Conservation (phyloP, 2,888 invertebrate species). For the Priocnemis perturbator region DNA sequence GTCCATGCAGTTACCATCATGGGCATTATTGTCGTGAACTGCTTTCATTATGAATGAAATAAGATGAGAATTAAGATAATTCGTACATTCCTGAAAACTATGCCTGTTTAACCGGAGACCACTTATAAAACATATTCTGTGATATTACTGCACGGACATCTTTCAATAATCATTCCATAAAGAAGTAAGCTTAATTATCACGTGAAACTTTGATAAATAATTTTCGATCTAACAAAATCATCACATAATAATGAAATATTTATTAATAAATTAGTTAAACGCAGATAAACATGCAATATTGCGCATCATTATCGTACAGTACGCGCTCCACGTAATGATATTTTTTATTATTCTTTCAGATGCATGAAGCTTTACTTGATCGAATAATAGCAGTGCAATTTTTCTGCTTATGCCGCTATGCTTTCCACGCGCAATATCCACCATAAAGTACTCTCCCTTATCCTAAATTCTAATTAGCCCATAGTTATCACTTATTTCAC, state of each 20-base stretch:
- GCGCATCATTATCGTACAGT: conserved; percentile 24
- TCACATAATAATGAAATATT: not conserved
- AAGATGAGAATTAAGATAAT: not conserved
- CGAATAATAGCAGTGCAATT: conserved; percentile 68
- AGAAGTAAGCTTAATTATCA: conserved; percentile 34
- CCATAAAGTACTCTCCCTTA: conserved; percentile 23
- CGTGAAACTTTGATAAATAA: conserved; percentile 28
- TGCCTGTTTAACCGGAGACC: not conserved
- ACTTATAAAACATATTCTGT: conserved; percentile 7
- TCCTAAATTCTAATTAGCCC: conserved; percentile 30
- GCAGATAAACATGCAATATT: conserved; percentile 28
- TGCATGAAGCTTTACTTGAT: conserved; percentile 73
- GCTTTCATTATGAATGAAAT: no score
- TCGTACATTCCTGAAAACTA: not conserved
- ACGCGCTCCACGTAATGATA: conserved; percentile 57
- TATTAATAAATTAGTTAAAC: not conserved
- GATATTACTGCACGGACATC: conserved; percentile 35
- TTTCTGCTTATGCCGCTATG: conserved; percentile 74
- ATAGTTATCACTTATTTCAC: conserved; percentile 44
- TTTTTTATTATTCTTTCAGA: conserved; percentile 73
- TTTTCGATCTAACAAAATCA: conserved; percentile 14
- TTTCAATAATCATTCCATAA: conserved; percentile 19
- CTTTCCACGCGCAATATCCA: conserved; percentile 69
- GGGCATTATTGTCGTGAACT: not conserved
- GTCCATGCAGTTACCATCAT: conserved; percentile 31